phyloP scores from a whole-genome alignment of 2,888 invertebrate genomes.

The Cephus rjabovi region DNA sequence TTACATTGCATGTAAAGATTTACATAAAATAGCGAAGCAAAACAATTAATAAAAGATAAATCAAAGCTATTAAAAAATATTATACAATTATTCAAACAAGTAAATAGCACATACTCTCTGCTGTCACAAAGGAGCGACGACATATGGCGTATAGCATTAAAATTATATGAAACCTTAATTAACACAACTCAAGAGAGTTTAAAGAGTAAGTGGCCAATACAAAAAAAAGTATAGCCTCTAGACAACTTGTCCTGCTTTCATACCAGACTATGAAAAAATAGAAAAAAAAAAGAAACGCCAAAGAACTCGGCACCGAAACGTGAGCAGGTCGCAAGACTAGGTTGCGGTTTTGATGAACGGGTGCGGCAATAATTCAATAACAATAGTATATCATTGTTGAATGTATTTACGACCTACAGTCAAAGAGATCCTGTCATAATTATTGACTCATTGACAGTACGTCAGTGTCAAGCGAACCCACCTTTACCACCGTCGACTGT shows the following conservation, averaged over 20 bases:
- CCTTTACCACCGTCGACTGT: not conserved
- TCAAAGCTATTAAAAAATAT: not conserved
- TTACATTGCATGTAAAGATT: not conserved
- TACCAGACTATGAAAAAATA: not conserved
- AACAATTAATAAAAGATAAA: not conserved
- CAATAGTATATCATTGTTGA: not conserved
- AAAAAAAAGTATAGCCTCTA: not conserved
- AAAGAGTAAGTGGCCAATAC: not conserved
- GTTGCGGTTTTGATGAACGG: not conserved
- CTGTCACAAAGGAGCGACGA: not conserved
- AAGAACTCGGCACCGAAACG: not conserved
- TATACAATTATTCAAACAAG: not conserved
- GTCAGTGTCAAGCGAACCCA: not conserved
- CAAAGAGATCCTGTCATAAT: not conserved
- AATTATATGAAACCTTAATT: not conserved
- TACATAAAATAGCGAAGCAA: not conserved
- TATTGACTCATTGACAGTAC: not conserved
- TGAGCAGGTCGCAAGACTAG: not conserved
- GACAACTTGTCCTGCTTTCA: not conserved
- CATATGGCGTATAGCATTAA: not conserved
- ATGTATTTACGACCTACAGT: not conserved
- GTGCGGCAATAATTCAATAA: not conserved
- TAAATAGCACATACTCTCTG: not conserved
- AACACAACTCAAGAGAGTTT: not conserved
- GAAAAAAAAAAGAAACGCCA: not conserved